Evolutionary conservation across 1,140 invertebrate species (phyloP), one percentile per base, ranked within the genome.

Genomic region (Berghia stephanieae): DNA sequence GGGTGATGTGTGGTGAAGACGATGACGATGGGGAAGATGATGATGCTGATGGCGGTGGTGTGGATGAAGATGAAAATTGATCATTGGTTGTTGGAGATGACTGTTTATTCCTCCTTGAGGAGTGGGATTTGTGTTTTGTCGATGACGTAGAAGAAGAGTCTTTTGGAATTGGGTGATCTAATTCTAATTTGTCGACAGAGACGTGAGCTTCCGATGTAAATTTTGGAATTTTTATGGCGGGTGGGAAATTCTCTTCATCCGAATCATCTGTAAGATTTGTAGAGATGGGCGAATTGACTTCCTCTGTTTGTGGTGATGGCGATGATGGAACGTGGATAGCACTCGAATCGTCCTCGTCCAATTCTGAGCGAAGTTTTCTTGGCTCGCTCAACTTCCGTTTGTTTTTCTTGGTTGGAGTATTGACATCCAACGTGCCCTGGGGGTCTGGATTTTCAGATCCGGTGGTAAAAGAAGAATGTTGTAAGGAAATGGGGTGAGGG

Each of bases 371-470:
- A 24, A 86, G 85, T 81, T 92, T 92, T 13, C 93, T 91, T 0
- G 94, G 93, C 75, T 95, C 94, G 16, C 93, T 92, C 73, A 93
- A 90, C 80, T 94, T 94, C 36, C 94, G 89, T 85, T 94, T 94
- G 83, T 92, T 92, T 81, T 87, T 89, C 55, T 85, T 80, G 18
- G 80, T 77, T 4, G 85, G 85, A 24, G 84, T 85, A n/a, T n/a
- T n/a, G n/a, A n/a, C n/a, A 49, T 84, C 83, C 63, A 69, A 63
- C 16, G 77, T 67, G 3, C 43, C 36, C 16, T 43, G 57, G 5
- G 36, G 55, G 43, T 75, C 57, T 31, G 42, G 24, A 21, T 27
- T 13, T 3, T 52, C 40, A n/a, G 55, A 40, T 21, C 18, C 55
- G 16, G 13, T n/a, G 34, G 72, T 31, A 2, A 46, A 72, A 16